Percentiles rank a stretch among this genome's conserved stretches.
Evolutionary conservation across 2,797 vertebrate genomes (phyloP).

Genomic region (Coregonus suidteri): DNA sequence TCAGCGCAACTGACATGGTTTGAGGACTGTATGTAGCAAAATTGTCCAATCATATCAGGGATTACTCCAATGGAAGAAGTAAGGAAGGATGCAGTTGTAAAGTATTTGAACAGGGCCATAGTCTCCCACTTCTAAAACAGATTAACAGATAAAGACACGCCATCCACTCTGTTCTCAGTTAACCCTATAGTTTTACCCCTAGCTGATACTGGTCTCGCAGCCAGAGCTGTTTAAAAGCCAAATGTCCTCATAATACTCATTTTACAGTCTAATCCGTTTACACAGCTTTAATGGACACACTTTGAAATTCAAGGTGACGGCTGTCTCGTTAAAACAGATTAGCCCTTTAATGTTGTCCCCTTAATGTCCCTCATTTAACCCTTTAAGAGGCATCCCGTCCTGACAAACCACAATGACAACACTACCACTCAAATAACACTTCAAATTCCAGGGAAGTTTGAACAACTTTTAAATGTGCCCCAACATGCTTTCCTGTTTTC

Average conservation of each 20-base stretch:
- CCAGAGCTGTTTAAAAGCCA: background rate
- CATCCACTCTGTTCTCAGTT: background rate
- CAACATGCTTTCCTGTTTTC: background rate
- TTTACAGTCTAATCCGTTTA: background rate
- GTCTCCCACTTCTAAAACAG: background rate
- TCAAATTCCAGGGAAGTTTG: background rate
- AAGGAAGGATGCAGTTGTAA: background rate
- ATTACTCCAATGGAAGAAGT: background rate
- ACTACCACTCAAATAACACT: background rate
- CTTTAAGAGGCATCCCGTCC: constrained; percentile 23
- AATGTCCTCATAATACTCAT: background rate
- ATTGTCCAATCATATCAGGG: background rate
- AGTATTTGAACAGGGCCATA: no score
- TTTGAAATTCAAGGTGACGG: constrained; percentile 41
- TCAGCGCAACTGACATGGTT: background rate
- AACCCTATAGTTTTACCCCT: background rate
- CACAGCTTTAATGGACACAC: constrained; percentile 19
- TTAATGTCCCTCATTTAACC: constrained; percentile 18
- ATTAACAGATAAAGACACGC: background rate
- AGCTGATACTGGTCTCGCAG: background rate
- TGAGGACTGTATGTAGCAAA: background rate
- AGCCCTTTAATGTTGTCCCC: constrained; percentile 1
- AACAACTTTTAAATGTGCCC: constrained; percentile 11
- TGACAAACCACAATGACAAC: constrained; percentile 25
- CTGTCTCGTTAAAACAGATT: constrained; percentile 23